Base-by-base conservation (phyloP, 2,113 vertebrate genomes). In the Monopterus albus region DNA sequence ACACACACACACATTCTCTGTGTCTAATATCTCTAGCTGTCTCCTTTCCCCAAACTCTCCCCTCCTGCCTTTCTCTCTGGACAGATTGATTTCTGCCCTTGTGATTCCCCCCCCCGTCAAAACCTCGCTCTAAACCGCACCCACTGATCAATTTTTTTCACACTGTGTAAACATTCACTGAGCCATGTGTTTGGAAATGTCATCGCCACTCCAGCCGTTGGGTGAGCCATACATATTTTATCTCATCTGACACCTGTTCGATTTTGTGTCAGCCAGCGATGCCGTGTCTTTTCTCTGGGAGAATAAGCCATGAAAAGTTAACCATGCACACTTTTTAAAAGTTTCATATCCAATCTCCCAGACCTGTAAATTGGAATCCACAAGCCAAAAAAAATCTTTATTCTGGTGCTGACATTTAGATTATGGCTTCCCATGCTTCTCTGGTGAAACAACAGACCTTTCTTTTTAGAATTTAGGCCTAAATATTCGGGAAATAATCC, bases 191-290 rank as follows among this genome's bases (percentile, higher is more conserved):
- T 89, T 92, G 84, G 85, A 91, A 92, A 92, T 93, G 91, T 91
- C 91, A 92, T 79, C 70, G 59, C 79, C 60, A 43, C 87, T 81
- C 73, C 13, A 62, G 62, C 81, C 83, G 67, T 79, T 87, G 87
- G 84, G 84, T 87, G 88, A 86, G 83, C 89, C 84, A 89, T 94
- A 83, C 90, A 92, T 92, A 90, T 93, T 93, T 93, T 83, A 91
- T 90, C 74, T 83, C 35, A 15, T 69, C 78, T 76, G 78, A 92
- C 90, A 91, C 89, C 84, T 87, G 87, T 92, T 92, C 85, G 84
- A 90, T 92, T 90, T 91, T 87, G 73, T 85, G 86, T 91, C 85
- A 65, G 61, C 64, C 36, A 13, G 38, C 64, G 46, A 76, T 45
- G 56, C 62, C 23, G 1, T 36, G 72, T 82, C 56, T 79, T 64